These are phyloP conservation scores for Zapus hudsonius DNA, from an alignment of 2,113 vertebrate genomes.

Conservation along the genomic window DNA sequence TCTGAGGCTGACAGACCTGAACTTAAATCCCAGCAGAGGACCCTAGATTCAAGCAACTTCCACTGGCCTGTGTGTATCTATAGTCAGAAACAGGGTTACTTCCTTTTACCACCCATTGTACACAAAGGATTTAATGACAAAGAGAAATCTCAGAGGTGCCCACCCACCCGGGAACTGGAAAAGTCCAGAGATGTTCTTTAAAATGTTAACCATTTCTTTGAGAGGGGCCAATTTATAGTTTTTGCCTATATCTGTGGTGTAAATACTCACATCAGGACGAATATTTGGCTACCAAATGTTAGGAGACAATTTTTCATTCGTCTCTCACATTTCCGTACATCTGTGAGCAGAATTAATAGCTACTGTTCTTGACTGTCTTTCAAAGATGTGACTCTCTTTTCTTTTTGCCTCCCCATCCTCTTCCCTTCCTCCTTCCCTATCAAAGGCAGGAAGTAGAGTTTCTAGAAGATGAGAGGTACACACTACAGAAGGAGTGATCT, in stretches of 20 bases:
- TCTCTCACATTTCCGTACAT: neutral
- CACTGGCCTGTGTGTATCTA: neutral
- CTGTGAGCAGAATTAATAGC: neutral
- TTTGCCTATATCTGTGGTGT: neutral
- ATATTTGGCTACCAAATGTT: neutral
- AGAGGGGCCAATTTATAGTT: neutral
- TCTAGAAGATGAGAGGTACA: neutral
- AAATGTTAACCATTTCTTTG: neutral
- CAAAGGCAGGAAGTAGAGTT: neutral
- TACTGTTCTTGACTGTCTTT: neutral
- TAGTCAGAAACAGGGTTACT: neutral
- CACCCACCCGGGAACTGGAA: neutral
- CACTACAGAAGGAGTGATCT: neutral
- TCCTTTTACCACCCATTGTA: neutral
- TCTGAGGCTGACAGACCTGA: neutral
- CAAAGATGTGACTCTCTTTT: neutral
- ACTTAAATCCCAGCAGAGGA: neutral
- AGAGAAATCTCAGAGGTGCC: no score
- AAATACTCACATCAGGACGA: neutral
- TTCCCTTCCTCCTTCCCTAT: neutral
- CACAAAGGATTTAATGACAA: neutral
- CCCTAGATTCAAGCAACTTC: neutral
- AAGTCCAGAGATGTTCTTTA: neutral
- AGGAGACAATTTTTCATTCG: neutral
- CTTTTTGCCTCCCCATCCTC: no score